A percentile compares a stretch with the other conserved stretches of the same genome.
phyloP scores from a whole-genome alignment of 2,888 invertebrate species.

The Rugalucina vietnamica region DNA sequence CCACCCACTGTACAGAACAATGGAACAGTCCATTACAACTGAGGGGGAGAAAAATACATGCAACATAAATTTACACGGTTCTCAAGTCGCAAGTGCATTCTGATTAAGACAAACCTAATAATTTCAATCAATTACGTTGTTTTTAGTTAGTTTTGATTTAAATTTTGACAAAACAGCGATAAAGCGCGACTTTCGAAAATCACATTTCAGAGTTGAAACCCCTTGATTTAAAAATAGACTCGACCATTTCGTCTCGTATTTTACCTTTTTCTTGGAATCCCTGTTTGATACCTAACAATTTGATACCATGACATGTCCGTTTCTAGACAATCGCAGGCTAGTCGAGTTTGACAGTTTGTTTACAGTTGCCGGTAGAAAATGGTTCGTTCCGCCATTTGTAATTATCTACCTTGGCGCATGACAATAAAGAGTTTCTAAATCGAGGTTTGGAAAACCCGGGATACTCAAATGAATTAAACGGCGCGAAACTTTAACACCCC shows the following conservation, averaged over 20 bases:
- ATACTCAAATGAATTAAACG: background rate
- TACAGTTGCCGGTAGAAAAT: conserved; percentile 40
- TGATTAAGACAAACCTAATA: too few relatives aligned
- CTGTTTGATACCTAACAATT: too few relatives aligned
- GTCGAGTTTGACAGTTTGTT: conserved; percentile 29
- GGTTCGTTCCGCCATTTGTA: conserved; percentile 57
- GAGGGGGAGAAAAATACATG: too few relatives aligned
- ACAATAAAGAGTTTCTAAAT: conserved; percentile 28
- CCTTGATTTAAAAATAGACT: background rate
- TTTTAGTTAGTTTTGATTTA: too few relatives aligned
- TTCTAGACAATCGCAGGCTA: background rate
- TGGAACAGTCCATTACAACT: too few relatives aligned
- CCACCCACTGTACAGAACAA: background rate
- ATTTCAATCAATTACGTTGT: too few relatives aligned
- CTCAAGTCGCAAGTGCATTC: too few relatives aligned
- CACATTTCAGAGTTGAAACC: too few relatives aligned
- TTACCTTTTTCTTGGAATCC: too few relatives aligned
- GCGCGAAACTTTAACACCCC: background rate
- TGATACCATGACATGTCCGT: too few relatives aligned
- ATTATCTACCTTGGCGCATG: conserved; percentile 39
- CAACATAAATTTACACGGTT: too few relatives aligned
- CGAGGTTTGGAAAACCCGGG: conserved; percentile 18
- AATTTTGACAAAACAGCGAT: background rate
- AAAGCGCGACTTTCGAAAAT: too few relatives aligned
- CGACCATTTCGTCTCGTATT: background rate